Base-by-base conservation (phyloP, 2,113 vertebrate genomes). In the Atherinomorus stipes region DNA sequence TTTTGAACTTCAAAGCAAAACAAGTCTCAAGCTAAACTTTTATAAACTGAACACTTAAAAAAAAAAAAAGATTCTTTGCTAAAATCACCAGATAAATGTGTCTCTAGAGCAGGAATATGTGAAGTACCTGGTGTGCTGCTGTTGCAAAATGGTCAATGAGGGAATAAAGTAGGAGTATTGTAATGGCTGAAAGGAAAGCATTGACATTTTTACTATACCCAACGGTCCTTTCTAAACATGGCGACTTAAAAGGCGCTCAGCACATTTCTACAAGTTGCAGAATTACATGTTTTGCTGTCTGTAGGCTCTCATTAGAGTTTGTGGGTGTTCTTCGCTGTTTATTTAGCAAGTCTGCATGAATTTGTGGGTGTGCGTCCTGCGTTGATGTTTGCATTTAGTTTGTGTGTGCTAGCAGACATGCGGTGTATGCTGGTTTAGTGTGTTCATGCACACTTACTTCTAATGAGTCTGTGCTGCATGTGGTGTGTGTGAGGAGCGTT, bases 201-300 rank as follows among this genome's bases (percentile, higher is more conserved):
- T 12, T 64, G 77, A 74, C 61, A 60, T 79, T 79, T 85, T 80
- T 64, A 74, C 62, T 73, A 73, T 52, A 77, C 64, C 73, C 71
- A 67, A 64, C 56, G 54, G 64, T 61, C 72, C 45, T 21, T 47
- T 78, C 64, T 67, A 69, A 70, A 76, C 65, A 58, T 28, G 11
- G 45, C 21, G 64, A 64, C 64, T 81, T 75, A 77, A 76, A 67
- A 74, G 23, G 51, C 72, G 80, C 68, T 50, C 18, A 4, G 62
- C 79, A 76, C 76, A 62, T 73, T 84, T 82, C 80, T 76, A 40
- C 71, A 76, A 76, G 77, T 66, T 80, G 60, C 74, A 73, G 59
- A 85, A 90, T 90, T 84, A 85, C 79, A 77, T 67, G 66, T 75
- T 71, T 77, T 34, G 37, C 64, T 81, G 64, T 83, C 74, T 85